Percentiles rank a stretch among this genome's conserved stretches.
These are phyloP conservation scores for Dascyllus trimaculatus DNA, from an alignment of 2,113 vertebrate species.

Conservation along the genomic window DNA sequence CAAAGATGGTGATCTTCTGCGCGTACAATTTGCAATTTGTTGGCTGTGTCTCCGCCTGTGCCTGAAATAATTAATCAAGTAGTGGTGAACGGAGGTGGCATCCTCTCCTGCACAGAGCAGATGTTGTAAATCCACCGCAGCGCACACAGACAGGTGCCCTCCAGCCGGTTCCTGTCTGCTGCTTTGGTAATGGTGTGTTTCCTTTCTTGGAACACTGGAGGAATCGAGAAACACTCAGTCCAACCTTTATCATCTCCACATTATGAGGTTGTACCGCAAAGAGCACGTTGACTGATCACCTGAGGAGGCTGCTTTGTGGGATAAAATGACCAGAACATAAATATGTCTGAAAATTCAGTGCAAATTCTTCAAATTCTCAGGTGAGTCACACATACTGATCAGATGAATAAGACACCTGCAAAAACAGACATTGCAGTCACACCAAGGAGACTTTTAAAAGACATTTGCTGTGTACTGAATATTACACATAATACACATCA, in stretches of 20 bases:
- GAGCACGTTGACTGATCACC: conserved; percentile 24
- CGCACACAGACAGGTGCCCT: conserved; percentile 79
- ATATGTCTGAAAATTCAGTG: neutral
- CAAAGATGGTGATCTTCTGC: conserved; percentile 14
- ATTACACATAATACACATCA: too few species aligned
- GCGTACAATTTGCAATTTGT: conserved; percentile 45
- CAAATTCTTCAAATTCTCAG: neutral
- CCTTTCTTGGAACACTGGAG: conserved; percentile 71
- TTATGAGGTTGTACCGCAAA: conserved; percentile 56
- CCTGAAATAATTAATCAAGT: conserved; percentile 73
- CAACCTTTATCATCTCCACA: conserved; percentile 60
- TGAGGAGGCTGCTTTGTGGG: neutral
- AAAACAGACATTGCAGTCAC: neutral
- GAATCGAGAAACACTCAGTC: conserved; percentile 56
- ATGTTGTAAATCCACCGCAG: conserved; percentile 81
- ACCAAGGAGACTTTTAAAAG: neutral
- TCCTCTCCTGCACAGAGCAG: conserved; percentile 72
- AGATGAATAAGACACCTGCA: neutral
- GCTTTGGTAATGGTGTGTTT: conserved; percentile 78
- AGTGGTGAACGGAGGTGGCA: conserved; percentile 58
- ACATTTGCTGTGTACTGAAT: too few species aligned
- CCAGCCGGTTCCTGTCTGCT: conserved; percentile 81
- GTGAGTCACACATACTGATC: neutral
- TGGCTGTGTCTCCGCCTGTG: conserved; percentile 35
- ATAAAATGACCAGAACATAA: neutral